Percentiles rank a stretch among this genome's conserved stretches.
Evolutionary conservation across 2,113 vertebrate species (phyloP).

Genomic region (Dendrocopos noguchii): DNA sequence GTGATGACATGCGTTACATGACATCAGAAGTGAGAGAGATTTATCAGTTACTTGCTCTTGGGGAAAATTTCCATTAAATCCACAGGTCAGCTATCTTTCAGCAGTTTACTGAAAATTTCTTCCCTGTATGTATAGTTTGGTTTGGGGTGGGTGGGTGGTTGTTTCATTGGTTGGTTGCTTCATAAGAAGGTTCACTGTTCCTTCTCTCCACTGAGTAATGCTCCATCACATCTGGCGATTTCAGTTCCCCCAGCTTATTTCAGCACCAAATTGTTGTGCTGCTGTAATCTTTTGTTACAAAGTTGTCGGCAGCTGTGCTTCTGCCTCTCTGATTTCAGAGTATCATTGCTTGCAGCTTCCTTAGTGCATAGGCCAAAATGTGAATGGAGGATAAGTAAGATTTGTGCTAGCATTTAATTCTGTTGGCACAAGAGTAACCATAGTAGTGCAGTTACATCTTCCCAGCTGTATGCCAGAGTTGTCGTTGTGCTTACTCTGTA

Average conservation of each 20-base stretch:
- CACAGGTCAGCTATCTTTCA: not conserved
- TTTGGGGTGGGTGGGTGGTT: not conserved
- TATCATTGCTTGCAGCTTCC: not conserved
- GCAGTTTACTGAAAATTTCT: not conserved
- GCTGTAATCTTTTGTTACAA: not conserved
- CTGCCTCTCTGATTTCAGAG: not conserved
- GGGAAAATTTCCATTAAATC: not conserved
- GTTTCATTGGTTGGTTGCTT: not conserved
- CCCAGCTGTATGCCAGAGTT: not conserved
- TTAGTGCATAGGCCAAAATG: rapidly evolving
- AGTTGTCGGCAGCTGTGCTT: not conserved
- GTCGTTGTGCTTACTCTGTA: not conserved
- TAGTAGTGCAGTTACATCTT: not conserved
- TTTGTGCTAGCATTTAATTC: not conserved
- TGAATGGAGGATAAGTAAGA: not conserved
- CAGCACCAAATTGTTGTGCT: not conserved
- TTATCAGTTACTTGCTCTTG: not conserved
- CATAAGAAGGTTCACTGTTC: not conserved
- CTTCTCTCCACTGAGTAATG: not conserved
- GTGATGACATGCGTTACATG: not conserved
- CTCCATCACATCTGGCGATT: not conserved
- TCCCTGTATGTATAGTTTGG: not conserved
- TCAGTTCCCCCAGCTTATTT: not conserved
- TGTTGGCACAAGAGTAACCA: not conserved
- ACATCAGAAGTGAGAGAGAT: not conserved